Conservation (phyloP, 2,888 invertebrate genomes). For the Priocnemis perturbator region DNA sequence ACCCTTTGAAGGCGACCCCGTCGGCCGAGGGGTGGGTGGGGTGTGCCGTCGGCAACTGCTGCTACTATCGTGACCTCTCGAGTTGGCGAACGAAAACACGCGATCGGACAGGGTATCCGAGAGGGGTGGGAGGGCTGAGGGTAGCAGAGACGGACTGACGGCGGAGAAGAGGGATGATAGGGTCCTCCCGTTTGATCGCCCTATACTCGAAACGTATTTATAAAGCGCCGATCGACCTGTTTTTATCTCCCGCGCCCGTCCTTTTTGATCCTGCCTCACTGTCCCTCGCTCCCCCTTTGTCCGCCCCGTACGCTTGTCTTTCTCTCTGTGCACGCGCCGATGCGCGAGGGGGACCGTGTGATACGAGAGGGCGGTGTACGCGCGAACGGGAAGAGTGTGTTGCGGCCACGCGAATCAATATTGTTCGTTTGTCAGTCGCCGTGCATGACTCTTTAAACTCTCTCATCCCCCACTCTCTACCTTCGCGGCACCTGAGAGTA, state of each 20-base stretch:
- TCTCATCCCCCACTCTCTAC: too few relatives aligned
- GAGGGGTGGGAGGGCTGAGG: constrained; percentile 10
- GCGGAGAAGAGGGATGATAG: not conserved
- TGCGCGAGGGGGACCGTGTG: too few relatives aligned
- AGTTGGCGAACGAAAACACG: not conserved
- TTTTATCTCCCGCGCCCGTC: constrained; percentile 10
- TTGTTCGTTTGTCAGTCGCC: too few relatives aligned
- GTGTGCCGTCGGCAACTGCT: not conserved
- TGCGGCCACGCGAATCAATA: too few relatives aligned
- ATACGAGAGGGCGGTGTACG: too few relatives aligned
- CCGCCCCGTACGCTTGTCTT: not conserved
- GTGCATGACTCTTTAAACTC: too few relatives aligned
- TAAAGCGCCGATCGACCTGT: constrained; percentile 22
- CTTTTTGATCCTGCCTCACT: constrained; percentile 20
- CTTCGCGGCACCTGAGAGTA: too few relatives aligned
- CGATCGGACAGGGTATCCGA: constrained; percentile 15
- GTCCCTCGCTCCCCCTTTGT: not conserved
- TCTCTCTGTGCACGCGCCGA: not conserved
- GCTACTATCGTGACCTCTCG: constrained; percentile 20
- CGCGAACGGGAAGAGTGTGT: too few relatives aligned
- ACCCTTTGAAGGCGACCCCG: constrained; percentile 34
- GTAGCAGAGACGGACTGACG: not conserved
- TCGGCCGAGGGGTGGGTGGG: constrained; percentile 12
- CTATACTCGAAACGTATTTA: constrained; percentile 30
- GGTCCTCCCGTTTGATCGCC: not conserved